Base-by-base conservation (phyloP, 2,797 vertebrate genomes). In the Eremophila alpestris region DNA sequence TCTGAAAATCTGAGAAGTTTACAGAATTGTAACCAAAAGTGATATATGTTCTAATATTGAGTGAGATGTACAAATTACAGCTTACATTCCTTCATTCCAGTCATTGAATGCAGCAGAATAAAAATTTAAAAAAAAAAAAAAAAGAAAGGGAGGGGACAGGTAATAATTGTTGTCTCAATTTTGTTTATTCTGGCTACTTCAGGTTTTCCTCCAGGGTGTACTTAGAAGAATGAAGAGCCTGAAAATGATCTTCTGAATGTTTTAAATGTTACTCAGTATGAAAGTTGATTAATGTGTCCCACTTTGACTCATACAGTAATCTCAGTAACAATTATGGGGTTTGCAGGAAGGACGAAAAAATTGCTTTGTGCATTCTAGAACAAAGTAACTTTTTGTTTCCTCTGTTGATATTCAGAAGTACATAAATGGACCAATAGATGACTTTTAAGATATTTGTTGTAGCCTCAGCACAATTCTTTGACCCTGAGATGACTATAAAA, bases 181-280 rank as follows among this genome's bases (percentile, higher is more conserved):
- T 68, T 20, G 73, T 87, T 89, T 92, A 48, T 79, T 91, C 54
- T 94, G 43, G 9, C 73, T 83, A 41, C 36, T 86, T 94, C 30
- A 68, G 5, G 17, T 82, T 93, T 81, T 16, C 23, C 23, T 49
- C 19, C 14, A 30, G 41, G 41, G 34, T 67, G 4, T 67, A 21
- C 73, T 90, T 76, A 87, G 48, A 73, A 83, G 23, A 75, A 93
- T 65, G 41, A 79, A 69, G 56, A 90, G 22, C 51, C 30, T 80
- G 49, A 80, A 95, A 91, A 78, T 71, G 81, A 81, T 81, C 16
- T 62, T 52, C 46, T 48, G 36, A 90, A 65, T 88, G 40, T 86
- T 91, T 81, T 41, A 88, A 81, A 51, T 80, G 41, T 40, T 89
- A 40, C 14, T 69, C 12, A 69, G 3, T 78, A 54, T 78, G 20